A percentile compares a stretch with the other conserved stretches of the same genome.
Conservation (phyloP, 2,113 vertebrate species). For the Piprites chloris region DNA sequence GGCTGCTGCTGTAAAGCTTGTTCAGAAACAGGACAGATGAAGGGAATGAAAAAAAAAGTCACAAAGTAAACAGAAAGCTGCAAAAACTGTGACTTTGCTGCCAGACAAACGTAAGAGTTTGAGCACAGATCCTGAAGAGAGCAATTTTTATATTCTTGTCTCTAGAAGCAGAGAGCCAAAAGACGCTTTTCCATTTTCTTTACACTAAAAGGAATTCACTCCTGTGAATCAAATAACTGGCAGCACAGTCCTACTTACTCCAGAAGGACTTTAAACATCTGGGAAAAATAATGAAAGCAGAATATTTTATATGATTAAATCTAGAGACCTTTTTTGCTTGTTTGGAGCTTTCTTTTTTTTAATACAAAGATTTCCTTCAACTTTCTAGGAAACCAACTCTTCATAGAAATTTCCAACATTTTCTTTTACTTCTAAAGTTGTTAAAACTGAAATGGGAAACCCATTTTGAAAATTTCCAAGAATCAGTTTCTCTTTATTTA, state of each 20-base stretch:
- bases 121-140: not conserved
- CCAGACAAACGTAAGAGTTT: not conserved
- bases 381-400: not conserved
- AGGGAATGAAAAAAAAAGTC: not conserved
- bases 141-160: not conserved
- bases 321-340: not conserved
- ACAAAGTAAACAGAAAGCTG: not conserved
- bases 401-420: not conserved
- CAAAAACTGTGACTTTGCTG: not conserved
- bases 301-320: not conserved
- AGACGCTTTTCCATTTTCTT: not conserved
- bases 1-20: not conserved
- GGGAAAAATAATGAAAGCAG: not conserved
- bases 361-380: not conserved
- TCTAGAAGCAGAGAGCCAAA: not conserved
- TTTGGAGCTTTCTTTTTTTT: not conserved
- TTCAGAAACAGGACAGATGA: not conserved
- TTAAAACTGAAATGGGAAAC: not conserved
- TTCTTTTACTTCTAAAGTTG: not conserved
- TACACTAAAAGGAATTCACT: not conserved
- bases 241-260: not conserved
- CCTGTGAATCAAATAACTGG: not conserved
- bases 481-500: not conserved
- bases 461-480: not conserved
- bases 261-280: not conserved